Evolutionary conservation across 2,888 invertebrate species (phyloP), one percentile per base, ranked within the genome.

Genomic region (Hydrotaea cyrtoneurina): DNA sequence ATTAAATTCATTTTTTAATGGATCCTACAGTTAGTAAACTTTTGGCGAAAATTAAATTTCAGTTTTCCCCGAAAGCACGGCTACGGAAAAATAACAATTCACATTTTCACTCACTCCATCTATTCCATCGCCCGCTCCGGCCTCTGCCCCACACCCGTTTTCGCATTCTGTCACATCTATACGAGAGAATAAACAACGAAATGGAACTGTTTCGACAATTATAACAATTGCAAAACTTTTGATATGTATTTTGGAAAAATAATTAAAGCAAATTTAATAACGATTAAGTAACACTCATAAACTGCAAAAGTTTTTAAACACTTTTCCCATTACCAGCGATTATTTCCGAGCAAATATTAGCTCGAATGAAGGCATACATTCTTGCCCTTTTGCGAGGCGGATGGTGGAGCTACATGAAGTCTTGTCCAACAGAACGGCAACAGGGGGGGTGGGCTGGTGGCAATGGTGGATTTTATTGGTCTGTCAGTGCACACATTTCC

Each of bases 251-350:
- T 80, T 73, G 71, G 71, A 85, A 79, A 81, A 81, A 85, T 81
- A 85, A 85, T 85, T 81, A 85, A 85, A 85, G 79, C 81, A 79
- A 81, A 81, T 85, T 85, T 81, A 85, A 85, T 81, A 85, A 85
- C 84, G 78, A 85, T 85, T 81, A 85, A 84, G 81, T 81, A 73
- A 81, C 75, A 72, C 78, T 85, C 78, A 71, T 83, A 83, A 83
- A 83, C 75, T 81, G 23, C 46, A 53, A 76, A 83, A 85, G 78
- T 78, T 85, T 81, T 81, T 80, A 78, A 84, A 69, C 55, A 74
- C 39, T 46, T 57, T 57, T 73, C 55, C 72, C 55, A 73, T 57
- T 57, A 55, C 57, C 36, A 36, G 57, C 57, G 57, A 73, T 43
- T 66, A 66, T 19, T 39, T 66, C 19, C 21, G n/a, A 43, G 66